phyloP scores from a whole-genome alignment of 2,888 invertebrate genomes.

The Conomelus anceps region DNA sequence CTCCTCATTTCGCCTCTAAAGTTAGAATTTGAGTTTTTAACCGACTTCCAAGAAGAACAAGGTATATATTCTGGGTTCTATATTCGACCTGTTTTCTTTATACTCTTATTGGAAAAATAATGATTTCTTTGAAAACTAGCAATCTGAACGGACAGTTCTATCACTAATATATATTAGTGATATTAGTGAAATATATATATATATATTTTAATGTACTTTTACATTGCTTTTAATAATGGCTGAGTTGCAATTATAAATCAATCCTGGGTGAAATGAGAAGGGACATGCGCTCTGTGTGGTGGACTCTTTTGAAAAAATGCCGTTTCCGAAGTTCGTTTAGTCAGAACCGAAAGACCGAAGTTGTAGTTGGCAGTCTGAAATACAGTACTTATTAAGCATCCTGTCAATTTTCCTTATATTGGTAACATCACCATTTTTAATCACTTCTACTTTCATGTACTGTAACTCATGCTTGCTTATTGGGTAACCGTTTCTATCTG shows the following conservation, averaged over 20 bases:
- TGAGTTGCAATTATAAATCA: background rate
- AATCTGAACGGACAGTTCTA: too few species aligned
- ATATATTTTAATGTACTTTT: background rate
- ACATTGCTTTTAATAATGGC: background rate
- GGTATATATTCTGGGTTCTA: too few species aligned
- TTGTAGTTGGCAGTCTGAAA: background rate
- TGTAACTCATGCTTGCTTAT: background rate
- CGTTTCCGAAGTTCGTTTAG: background rate
- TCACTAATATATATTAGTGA: background rate
- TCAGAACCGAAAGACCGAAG: background rate
- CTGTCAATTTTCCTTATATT: too few species aligned
- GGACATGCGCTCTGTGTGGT: background rate
- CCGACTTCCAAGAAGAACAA: too few species aligned
- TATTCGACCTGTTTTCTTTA: too few species aligned
- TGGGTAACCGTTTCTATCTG: background rate
- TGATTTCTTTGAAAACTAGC: too few species aligned
- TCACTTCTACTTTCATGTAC: background rate
- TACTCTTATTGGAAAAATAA: too few species aligned
- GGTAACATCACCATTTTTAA: background rate
- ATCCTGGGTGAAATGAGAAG: background rate
- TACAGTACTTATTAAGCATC: background rate
- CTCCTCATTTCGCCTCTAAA: background rate
- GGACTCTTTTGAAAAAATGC: background rate
- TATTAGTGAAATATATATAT: background rate
- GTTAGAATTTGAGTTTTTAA: too few species aligned